Evolutionary conservation across 2,113 vertebrate species (phyloP).

Genomic region (Empidonax alnorum): DNA sequence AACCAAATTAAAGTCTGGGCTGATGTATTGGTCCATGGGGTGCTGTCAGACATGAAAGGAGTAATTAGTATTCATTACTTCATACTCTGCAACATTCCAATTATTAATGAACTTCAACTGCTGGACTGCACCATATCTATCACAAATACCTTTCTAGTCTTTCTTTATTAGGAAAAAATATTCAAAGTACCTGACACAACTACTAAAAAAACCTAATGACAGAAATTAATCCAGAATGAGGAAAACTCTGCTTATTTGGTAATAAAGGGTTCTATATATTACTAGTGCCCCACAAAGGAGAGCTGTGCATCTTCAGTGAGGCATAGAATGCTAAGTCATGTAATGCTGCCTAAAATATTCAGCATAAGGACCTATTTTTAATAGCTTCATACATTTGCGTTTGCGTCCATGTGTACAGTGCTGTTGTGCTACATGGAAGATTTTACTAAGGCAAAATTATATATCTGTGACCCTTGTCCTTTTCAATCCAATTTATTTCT

Average conservation of each 20-base stretch:
- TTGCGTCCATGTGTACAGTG: background rate
- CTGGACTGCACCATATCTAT: slow-evolving; percentile 91
- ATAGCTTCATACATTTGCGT: background rate
- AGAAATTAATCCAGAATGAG: background rate
- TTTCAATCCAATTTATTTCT: background rate
- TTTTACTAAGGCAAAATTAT: background rate
- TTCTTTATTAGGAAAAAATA: slow-evolving; percentile 86
- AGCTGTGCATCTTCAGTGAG: background rate
- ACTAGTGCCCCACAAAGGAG: background rate
- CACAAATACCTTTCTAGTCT: slow-evolving; percentile 83
- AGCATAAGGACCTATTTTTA: background rate
- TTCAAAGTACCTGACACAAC: background rate
- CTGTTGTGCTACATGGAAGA: background rate
- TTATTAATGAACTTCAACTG: slow-evolving; percentile 99
- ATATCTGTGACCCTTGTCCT: background rate
- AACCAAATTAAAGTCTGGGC: slow-evolving; percentile 98
- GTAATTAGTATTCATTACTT: slow-evolving; percentile 99
- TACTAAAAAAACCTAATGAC: slow-evolving; percentile 31
- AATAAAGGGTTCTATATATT: background rate
- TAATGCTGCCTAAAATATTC: background rate
- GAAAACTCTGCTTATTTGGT: background rate
- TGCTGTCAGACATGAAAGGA: slow-evolving; percentile 97
- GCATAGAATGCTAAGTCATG: background rate
- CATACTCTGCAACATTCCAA: slow-evolving; percentile 98
- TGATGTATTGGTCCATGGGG: slow-evolving; percentile 97